Conservation (phyloP, 2,797 vertebrate genomes). For the Sardinella longiceps region DNA sequence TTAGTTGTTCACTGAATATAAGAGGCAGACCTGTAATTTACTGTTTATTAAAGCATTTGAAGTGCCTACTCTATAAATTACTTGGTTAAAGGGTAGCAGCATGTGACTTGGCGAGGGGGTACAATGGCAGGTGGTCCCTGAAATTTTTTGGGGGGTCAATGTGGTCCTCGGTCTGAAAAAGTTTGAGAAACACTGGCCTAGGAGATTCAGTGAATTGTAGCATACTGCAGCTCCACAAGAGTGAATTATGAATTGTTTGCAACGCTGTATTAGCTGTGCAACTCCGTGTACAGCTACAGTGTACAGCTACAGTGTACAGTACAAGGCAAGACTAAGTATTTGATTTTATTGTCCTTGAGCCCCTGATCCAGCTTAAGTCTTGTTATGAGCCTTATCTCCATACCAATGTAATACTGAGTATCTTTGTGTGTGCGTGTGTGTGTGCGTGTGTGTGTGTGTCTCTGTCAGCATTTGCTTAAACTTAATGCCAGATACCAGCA, state of each 20-base stretch:
- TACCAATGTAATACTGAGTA: not conserved
- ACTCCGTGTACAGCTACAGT: not conserved
- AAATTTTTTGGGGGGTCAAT: too few relatives aligned
- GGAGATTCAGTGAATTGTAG: not conserved
- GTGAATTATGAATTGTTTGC: not conserved
- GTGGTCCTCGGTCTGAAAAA: too few relatives aligned
- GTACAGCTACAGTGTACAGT: too few relatives aligned
- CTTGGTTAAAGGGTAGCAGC: too few relatives aligned
- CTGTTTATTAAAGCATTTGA: too few relatives aligned
- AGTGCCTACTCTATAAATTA: too few relatives aligned
- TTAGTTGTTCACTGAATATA: too few relatives aligned
- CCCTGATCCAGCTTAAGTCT: not conserved
- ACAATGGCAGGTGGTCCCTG: too few relatives aligned
- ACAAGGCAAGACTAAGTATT: not conserved
- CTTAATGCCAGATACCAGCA: conserved; percentile 39
- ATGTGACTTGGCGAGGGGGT: too few relatives aligned
- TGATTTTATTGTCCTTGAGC: not conserved
- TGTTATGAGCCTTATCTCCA: not conserved
- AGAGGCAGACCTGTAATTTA: too few relatives aligned
- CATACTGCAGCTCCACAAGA: not conserved
- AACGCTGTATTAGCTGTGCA: not conserved
- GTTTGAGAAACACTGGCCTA: too few relatives aligned
- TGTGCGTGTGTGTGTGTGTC: conserved; percentile 31
- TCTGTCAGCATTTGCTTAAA: conserved; percentile 42
- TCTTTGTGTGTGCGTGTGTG: conserved; percentile 38